phyloP scores from a whole-genome alignment of 1,140 invertebrate genomes.

The Drosophila erecta region DNA sequence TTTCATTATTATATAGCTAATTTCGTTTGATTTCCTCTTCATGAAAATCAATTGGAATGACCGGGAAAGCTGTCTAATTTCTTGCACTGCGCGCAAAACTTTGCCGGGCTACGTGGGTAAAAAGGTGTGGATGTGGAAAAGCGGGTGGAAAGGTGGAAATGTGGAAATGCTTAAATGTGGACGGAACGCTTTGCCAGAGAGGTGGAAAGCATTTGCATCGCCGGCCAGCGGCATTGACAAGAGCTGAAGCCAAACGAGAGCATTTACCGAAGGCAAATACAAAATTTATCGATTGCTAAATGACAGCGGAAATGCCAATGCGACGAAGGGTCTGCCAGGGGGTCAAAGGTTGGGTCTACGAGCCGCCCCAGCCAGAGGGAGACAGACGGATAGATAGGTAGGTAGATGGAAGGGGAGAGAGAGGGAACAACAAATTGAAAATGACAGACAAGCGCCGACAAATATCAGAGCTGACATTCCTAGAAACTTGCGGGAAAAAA shows the following conservation, averaged over 20 bases:
- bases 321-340: slow-evolving; percentile 15
- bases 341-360: slow-evolving; percentile 8
- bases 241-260: slow-evolving; percentile 41
- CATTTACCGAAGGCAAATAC: slow-evolving; percentile 72
- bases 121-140: neutral
- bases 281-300: slow-evolving; percentile 76
- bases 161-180: neutral
- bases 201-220: slow-evolving; percentile 43
- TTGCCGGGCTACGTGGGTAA: neutral
- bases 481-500: slow-evolving; percentile 26
- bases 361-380: neutral
- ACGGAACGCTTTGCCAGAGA: neutral
- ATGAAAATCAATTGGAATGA: too few relatives aligned
- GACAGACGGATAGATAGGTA: neutral
- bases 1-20: too few relatives aligned
- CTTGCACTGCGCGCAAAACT: slow-evolving; percentile 3
- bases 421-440: slow-evolving; percentile 63
- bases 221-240: slow-evolving; percentile 19
- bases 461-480: slow-evolving; percentile 65
- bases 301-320: slow-evolving; percentile 73
- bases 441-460: slow-evolving; percentile 75
- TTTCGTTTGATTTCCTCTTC: too few relatives aligned
- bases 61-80: neutral
- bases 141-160: neutral
- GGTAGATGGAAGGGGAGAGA: too few relatives aligned